phyloP scores from a whole-genome alignment of 2,797 vertebrate genomes.

The Meriones psammophilus region DNA sequence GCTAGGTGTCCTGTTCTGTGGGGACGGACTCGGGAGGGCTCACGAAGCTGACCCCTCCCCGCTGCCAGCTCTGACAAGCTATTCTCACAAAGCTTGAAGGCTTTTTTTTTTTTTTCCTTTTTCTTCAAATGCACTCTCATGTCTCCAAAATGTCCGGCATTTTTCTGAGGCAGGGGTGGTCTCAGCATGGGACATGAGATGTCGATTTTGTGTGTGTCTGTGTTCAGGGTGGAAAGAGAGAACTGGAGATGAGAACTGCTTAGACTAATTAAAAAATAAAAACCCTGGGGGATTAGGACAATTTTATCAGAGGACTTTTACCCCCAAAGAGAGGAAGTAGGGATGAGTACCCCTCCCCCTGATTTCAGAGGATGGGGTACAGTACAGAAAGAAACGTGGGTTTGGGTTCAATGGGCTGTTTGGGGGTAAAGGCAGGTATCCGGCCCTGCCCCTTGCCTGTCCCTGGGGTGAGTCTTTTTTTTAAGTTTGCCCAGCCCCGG shows the following conservation, averaged over 20 bases:
- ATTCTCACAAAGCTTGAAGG: constrained; percentile 86
- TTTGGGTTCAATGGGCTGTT: constrained; percentile 42
- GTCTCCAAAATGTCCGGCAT: constrained; percentile 82
- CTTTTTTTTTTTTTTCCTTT: neutral
- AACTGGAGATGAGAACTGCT: constrained; percentile 82
- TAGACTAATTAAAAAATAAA: constrained; percentile 84
- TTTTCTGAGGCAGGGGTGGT: constrained; percentile 75
- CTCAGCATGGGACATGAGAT: constrained; percentile 73
- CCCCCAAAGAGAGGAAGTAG: constrained; percentile 23
- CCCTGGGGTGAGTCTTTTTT: neutral
- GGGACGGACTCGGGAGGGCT: constrained; percentile 81
- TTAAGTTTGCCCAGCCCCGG: neutral
- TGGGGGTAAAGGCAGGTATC: constrained; percentile 74
- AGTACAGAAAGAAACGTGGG: neutral
- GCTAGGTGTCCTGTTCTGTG: constrained; percentile 86
- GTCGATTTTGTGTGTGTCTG: constrained; percentile 68
- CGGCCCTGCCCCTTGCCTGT: constrained; percentile 26
- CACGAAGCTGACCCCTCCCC: neutral
- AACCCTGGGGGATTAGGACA: constrained; percentile 34
- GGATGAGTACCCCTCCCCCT: neutral
- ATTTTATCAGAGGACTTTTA: constrained; percentile 52
- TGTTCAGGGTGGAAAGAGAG: neutral
- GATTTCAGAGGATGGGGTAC: constrained; percentile 19
- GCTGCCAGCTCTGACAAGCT: constrained; percentile 69
- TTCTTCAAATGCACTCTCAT: constrained; percentile 70